Evolutionary conservation across 2,888 invertebrate species (phyloP).

Genomic region (Chalcosyrphus nemorum): DNA sequence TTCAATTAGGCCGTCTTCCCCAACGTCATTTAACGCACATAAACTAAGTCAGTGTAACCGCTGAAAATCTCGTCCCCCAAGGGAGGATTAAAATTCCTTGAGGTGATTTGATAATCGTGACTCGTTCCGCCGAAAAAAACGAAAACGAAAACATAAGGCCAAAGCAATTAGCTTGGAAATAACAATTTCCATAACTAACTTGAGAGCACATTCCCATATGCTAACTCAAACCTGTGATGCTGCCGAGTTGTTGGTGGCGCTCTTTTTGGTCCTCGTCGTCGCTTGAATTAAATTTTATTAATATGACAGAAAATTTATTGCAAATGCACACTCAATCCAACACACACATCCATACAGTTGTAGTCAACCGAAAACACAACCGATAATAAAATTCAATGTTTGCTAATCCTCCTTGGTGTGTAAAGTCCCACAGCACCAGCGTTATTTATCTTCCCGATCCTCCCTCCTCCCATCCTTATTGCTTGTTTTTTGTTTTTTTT

Average conservation of each 20-base stretch:
- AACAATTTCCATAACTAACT: slow-evolving; percentile 67
- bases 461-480: not conserved
- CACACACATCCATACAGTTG: slow-evolving; percentile 5
- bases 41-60: slow-evolving; percentile 39
- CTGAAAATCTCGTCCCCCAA: slow-evolving; percentile 21
- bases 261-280: slow-evolving; percentile 15
- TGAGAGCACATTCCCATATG: slow-evolving; percentile 37
- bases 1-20: slow-evolving; percentile 56
- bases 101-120: slow-evolving; percentile 64
- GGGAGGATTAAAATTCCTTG: slow-evolving; percentile 59
- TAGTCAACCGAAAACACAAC: slow-evolving; percentile 57
- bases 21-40: slow-evolving; percentile 42
- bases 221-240: slow-evolving; percentile 23
- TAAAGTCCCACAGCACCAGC: slow-evolving; percentile 30
- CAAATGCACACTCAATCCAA: slow-evolving; percentile 30
- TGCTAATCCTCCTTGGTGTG: slow-evolving; percentile 57
- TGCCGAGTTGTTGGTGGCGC: not conserved
- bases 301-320: slow-evolving; percentile 66
- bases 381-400: slow-evolving; percentile 72
- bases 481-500: no score
- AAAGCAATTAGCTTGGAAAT: slow-evolving; percentile 65
- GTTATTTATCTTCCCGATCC: slow-evolving; percentile 29
- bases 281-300: slow-evolving; percentile 68
- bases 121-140: slow-evolving; percentile 6
- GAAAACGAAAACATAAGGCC: no score